These are phyloP conservation scores for Thamnophis elegans DNA, from an alignment of 2,797 vertebrate species.

Conservation along the genomic window DNA sequence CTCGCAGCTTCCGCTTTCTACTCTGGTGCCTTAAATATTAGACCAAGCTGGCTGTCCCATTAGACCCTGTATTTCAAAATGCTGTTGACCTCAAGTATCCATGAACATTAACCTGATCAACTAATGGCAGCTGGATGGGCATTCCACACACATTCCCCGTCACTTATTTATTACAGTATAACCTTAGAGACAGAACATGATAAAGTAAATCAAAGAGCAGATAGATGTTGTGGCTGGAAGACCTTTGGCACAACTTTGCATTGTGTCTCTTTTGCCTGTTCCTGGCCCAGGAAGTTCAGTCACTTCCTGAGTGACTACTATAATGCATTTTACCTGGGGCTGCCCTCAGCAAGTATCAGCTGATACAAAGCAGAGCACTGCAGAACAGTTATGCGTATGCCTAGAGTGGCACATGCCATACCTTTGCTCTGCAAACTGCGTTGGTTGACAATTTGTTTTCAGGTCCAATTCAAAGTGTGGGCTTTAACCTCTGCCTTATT, in stretches of 20 bases:
- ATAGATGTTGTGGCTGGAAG: not conserved
- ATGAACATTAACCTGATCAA: not conserved
- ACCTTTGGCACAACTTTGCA: not conserved
- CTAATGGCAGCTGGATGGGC: not conserved
- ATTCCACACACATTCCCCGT: not conserved
- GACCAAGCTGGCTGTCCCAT: not conserved
- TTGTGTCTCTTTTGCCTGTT: not conserved
- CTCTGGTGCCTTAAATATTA: not conserved
- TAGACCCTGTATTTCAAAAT: not conserved
- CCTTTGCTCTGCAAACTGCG: not conserved
- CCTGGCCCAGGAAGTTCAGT: not conserved
- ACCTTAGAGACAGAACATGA: not conserved
- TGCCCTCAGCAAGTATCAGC: not conserved
- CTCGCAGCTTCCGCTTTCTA: not conserved
- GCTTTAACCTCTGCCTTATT: not conserved
- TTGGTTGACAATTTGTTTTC: not conserved
- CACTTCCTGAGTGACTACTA: not conserved
- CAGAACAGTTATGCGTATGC: not conserved
- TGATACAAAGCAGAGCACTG: not conserved
- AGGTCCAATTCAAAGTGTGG: not conserved
- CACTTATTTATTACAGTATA: not conserved
- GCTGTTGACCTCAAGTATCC: not conserved
- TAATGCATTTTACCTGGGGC: not conserved
- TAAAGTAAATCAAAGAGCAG: not conserved
- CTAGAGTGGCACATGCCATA: not conserved